Base-by-base conservation (phyloP, 2,888 invertebrate species). In the Trachelus stipa region DNA sequence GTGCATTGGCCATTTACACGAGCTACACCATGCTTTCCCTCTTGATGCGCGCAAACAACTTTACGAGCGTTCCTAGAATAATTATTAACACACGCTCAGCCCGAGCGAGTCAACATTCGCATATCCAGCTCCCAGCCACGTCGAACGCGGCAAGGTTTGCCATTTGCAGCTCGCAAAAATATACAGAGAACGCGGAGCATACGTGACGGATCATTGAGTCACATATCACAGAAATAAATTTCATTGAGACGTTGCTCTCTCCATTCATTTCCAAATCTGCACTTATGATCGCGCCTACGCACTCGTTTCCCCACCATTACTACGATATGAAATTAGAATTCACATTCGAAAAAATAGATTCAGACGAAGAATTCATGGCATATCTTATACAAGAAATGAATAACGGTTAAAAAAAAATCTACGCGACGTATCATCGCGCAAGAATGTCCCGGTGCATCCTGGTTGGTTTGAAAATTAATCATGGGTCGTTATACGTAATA, bases 41-140 rank as follows among this genome's bases (percentile, higher is more conserved):
- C 56, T 56, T 56, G 56, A 56, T 68, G 74, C 68, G 78, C 74
- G 78, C 77, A 81, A 81, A 81, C 80, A 80, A 81, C 56, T 56
- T 73, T 79, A 80, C 79, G 79, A 75, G 33, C 73, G 37, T 75
- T 77, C 75, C 69, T 37, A 75, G 73, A 75, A 79, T 77, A 81
- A 79, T 81, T 77, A 78, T 74, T 76, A 78, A 81, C 76, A 78
- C 79, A 76, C 79, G 73, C 75, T 23, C 73, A 73, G 12, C 9
- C 69, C 37, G 3, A 6, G 31, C 31, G 12, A 35, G 6, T 30
- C 37, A 12, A 30, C 34, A 31, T 31, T 31, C 34, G n/a, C 15
- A 12, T 12, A 34, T 33, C 56, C 40, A 30, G 73, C 12, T 11
- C 23, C 12, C n/a, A 68, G n/a, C 73, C 34, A 69, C 73, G 37